Percentiles rank a stretch among this genome's conserved stretches.
Evolutionary conservation across 2,888 invertebrate species (phyloP).

Genomic region (Laspeyria flexula): DNA sequence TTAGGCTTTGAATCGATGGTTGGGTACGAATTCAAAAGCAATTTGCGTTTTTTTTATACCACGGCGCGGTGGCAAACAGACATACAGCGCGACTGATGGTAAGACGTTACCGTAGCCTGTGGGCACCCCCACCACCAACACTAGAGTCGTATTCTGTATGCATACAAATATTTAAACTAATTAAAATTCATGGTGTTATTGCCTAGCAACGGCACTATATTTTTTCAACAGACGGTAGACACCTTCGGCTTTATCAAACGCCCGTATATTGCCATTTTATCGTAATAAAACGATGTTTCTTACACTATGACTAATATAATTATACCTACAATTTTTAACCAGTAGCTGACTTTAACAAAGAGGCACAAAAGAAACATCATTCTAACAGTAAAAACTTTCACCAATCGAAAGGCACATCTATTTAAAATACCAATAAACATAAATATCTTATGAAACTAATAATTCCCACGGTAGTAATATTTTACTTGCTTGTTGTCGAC

Average conservation of each 20-base stretch:
- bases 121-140: too few species aligned
- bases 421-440: slow-evolving; percentile 23
- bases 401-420: slow-evolving; percentile 11
- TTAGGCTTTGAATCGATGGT: too few species aligned
- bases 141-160: too few species aligned
- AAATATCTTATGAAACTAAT: slow-evolving; percentile 23
- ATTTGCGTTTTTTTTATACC: too few species aligned
- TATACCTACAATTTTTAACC: not conserved
- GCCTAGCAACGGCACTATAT: too few species aligned
- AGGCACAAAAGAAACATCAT: slow-evolving; percentile 11
- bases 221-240: too few species aligned
- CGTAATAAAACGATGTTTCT: slow-evolving; percentile 5
- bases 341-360: slow-evolving; percentile 1
- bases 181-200: too few species aligned
- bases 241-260: slow-evolving; percentile 1
- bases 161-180: too few species aligned
- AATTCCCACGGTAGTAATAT: slow-evolving; percentile 18
- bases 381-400: slow-evolving; percentile 21
- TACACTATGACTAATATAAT: slow-evolving; percentile 4
- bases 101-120: too few species aligned
- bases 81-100: too few species aligned
- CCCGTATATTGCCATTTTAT: slow-evolving; percentile 19
- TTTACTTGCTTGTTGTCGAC: slow-evolving; percentile 11
- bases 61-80: too few species aligned
- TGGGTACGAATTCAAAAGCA: too few species aligned